These are phyloP conservation scores for Monopis laevigella DNA, from an alignment of 2,888 invertebrate genomes.

Conservation along the genomic window DNA sequence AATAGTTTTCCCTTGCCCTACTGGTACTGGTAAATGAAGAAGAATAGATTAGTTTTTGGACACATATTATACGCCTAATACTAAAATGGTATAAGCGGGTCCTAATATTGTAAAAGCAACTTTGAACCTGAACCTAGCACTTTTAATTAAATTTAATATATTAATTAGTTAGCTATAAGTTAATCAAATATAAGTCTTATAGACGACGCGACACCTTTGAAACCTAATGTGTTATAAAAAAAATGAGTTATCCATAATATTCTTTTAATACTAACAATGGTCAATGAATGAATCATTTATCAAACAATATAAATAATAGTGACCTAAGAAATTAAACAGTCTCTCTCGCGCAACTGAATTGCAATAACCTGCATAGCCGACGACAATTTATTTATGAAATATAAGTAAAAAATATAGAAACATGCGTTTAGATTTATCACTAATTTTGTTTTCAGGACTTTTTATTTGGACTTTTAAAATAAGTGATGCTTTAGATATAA, in stretches of 20 bases:
- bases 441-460: slow-evolving; percentile 1
- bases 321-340: slow-evolving; percentile 42
- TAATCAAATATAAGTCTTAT: too few species aligned
- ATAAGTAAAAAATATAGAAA: not conserved
- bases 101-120: not conserved
- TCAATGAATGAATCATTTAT: slow-evolving; percentile 38
- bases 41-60: too few species aligned
- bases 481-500: slow-evolving; percentile 33
- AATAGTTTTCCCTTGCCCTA: too few species aligned
- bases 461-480: not conserved
- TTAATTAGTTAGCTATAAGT: too few species aligned
- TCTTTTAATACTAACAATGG: slow-evolving; percentile 23
- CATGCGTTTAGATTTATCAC: not conserved
- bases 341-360: slow-evolving; percentile 35
- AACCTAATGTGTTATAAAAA: not conserved
- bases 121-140: not conserved
- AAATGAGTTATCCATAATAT: slow-evolving; percentile 34
- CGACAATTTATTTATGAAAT: not conserved
- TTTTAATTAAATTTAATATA: not conserved
- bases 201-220: not conserved
- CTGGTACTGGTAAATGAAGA: too few species aligned
- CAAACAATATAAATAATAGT: slow-evolving; percentile 65
- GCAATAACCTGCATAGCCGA: slow-evolving; percentile 20
- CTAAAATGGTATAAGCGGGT: not conserved
- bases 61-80: too few species aligned